phyloP scores from a whole-genome alignment of 1,140 invertebrate genomes.

The Vollenhovia emeryi region DNA sequence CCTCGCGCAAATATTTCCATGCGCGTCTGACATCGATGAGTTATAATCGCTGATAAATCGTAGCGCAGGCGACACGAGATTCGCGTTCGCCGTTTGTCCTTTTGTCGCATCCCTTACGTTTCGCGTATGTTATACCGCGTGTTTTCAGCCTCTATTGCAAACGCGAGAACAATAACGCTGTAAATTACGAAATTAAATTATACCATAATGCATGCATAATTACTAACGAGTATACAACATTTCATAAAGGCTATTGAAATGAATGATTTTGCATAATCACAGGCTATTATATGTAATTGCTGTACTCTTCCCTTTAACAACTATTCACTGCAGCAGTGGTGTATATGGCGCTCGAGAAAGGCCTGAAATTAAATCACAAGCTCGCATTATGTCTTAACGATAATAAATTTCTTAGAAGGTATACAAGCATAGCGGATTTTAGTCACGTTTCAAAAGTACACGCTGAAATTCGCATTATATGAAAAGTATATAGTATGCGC shows the following conservation, averaged over 20 bases:
- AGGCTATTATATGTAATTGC: slow-evolving; percentile 22
- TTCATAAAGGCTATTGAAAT: slow-evolving; percentile 34
- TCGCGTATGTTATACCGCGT: not conserved
- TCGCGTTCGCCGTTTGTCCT: not conserved
- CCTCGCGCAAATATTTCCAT: slow-evolving; percentile 23
- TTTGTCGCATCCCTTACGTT: not conserved
- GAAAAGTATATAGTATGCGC: not conserved
- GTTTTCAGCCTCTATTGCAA: not conserved
- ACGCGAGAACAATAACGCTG: slow-evolving; percentile 29
- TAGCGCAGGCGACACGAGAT: not conserved
- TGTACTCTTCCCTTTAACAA: slow-evolving; percentile 12
- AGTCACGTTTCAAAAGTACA: not conserved
- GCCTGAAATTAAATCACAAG: not conserved
- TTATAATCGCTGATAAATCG: slow-evolving; percentile 25
- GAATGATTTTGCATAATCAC: slow-evolving; percentile 51
- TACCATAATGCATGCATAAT: slow-evolving; percentile 17
- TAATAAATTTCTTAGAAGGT: not conserved
- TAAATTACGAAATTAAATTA: slow-evolving; percentile 34
- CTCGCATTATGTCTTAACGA: not conserved
- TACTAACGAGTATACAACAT: not conserved
- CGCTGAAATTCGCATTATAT: not conserved
- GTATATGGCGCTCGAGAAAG: not conserved
- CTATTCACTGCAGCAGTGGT: not conserved
- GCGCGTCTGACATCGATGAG: not conserved
- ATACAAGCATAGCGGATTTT: not conserved